Evolutionary conservation across 2,113 vertebrate genomes (phyloP).

Genomic region (Cyprinus carpio): DNA sequence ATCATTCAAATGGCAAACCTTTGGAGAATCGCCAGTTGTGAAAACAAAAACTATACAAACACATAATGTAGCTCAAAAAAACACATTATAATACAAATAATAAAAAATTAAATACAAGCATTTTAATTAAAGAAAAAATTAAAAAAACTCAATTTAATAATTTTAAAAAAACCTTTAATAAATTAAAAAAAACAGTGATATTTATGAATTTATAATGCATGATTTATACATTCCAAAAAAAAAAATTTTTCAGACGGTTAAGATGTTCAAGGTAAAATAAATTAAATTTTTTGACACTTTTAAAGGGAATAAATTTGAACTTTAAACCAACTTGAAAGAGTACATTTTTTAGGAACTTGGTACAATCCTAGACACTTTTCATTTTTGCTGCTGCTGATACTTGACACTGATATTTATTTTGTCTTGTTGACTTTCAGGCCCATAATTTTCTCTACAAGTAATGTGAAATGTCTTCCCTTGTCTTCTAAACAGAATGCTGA

Average conservation of each 20-base stretch:
- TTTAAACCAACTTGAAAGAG: background rate
- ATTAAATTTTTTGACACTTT: background rate
- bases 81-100: background rate
- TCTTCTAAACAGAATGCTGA: constrained; percentile 27
- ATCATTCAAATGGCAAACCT: background rate
- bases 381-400: background rate
- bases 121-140: background rate
- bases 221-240: too few relatives aligned
- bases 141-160: background rate
- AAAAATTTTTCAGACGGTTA: too few relatives aligned
- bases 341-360: background rate
- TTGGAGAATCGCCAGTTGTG: background rate
- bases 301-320: background rate
- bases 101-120: background rate
- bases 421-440: background rate
- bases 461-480: background rate
- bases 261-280: background rate
- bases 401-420: background rate
- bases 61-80: background rate
- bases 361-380: background rate
- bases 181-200: too few relatives aligned
- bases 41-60: background rate
- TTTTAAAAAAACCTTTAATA: too few relatives aligned
- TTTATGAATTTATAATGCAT: too few relatives aligned
- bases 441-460: background rate